Base-by-base conservation (phyloP, 2,888 invertebrate genomes). In the Metalampra italica region DNA sequence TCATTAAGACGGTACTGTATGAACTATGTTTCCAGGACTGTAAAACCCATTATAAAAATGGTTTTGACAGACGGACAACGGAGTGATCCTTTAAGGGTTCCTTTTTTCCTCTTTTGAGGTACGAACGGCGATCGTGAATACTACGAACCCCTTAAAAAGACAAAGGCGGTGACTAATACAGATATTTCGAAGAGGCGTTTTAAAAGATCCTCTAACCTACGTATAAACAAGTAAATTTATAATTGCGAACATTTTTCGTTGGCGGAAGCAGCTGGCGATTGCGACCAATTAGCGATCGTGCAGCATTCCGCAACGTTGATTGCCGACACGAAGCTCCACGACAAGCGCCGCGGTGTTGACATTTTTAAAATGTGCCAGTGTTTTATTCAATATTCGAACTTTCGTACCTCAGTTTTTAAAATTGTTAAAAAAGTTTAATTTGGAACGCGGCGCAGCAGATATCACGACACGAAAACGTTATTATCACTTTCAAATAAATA, bases 351-450 rank as follows among this genome's bases (percentile, higher is more conserved):
- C 12, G 37, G 11, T 37, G 37, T 12, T 12, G 37, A 37, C 12
- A 11, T 46, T 49, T 45, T 39, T 22, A 30, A 15, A 46, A 52
- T 51, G 43, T 50, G 43, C 46, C 48, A 45, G 50, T 42, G 47
- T 46, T 43, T 43, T 51, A 60, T 54, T 62, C 61, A 65, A 66
- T 63, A 68, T 64, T 37, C 37, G 12, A 11, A 34, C 9, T 34
- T 34, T 34, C n/a, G 7, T 12, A 7, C 2, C 37, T 12, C 37
- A 4, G 12, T 12, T 12, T n/a, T 37, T 12, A 12, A 13, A 7
- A 37, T 37, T 5, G 37, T n/a, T n/a, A n/a, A n/a, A n/a, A n/a
- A 7, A 5, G 3, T 37, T 37, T 13, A 37, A 37, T 34, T 34
- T 34, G 34, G 34, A 34, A 34, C 34, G 34, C 11, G n/a, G n/a